Evolutionary conservation across 2,797 vertebrate genomes (phyloP), one percentile per base, ranked within the genome.

Genomic region (Hybognathus amarus): DNA sequence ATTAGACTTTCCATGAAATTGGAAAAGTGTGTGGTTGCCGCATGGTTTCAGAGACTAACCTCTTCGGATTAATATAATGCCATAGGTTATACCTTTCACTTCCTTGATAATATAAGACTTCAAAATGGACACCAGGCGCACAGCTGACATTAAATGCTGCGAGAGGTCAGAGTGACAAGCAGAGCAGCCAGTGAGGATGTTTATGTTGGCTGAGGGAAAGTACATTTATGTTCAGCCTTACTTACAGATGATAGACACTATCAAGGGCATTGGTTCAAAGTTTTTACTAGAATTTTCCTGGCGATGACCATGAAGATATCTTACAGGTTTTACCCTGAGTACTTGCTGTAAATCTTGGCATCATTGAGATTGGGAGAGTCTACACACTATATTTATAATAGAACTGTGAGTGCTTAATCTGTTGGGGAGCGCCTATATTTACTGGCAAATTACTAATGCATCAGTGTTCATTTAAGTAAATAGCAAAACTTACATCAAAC

Each of bases 81-180:
- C 52, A 77, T 74, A 50, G 82, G 74, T 70, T 79, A 74, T 68
- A 40, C 40, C 50, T 79, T 79, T 66, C 18, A 22, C 33, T 17
- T 15, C 27, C 74, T 45, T 54, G 59, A 79, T 73, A 15, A 59
- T 74, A 22, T 45, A 38, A 77, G 80, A 61, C 78, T 83, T n/a
- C 36, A 83, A 83, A 83, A 86, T 80, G 64, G 77, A 79, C 71
- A 76, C 70, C 52, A 74, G 64, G 54, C 59, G 36, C 68, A 75
- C 22, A 66, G 66, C 75, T 77, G 69, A 67, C 73, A 80, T 80
- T 69, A 87, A 66, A 82, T 54, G 40, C 71, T 50, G 50, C 75
- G n/a, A 68, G 80, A 63, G 76, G 68, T 82, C 80, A 78, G 68
- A 74, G 52, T 76, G 36, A 79, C 59, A 56, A 67, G 61, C 38